Percentiles rank a stretch among this genome's conserved stretches.
phyloP scores from a whole-genome alignment of 1,140 invertebrate species.

The Teleogryllus occipitalis region DNA sequence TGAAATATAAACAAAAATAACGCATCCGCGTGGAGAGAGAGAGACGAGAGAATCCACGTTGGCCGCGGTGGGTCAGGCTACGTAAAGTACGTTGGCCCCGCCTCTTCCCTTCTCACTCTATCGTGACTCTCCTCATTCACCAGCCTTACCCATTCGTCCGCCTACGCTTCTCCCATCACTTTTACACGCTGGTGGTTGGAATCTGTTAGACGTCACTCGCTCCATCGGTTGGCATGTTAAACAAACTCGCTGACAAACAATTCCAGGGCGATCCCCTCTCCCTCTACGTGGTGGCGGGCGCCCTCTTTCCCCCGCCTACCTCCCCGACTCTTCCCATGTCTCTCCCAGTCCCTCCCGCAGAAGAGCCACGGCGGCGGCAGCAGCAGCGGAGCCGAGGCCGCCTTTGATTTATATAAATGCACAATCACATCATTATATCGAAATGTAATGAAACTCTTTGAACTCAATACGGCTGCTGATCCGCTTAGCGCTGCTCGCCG shows the following conservation, averaged over 20 bases:
- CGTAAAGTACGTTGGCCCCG: too few relatives aligned
- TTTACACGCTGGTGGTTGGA: too few relatives aligned
- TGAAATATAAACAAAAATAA: not conserved
- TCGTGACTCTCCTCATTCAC: too few relatives aligned
- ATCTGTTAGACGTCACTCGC: too few relatives aligned
- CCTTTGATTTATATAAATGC: conserved; percentile 1
- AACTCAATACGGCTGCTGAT: not conserved
- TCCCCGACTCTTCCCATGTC: not conserved
- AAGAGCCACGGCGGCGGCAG: not conserved
- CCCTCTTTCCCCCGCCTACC: not conserved
- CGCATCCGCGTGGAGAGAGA: not conserved
- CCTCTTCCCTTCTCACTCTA: too few relatives aligned
- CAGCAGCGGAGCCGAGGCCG: not conserved
- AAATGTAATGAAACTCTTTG: conserved; percentile 5
- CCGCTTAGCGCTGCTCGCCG: not conserved
- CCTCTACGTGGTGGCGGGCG: not conserved
- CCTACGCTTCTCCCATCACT: too few relatives aligned
- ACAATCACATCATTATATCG: conserved; percentile 5
- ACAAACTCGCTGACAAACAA: too few relatives aligned
- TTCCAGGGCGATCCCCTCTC: not conserved
- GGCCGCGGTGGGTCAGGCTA: too few relatives aligned
- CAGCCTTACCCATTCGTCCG: too few relatives aligned
- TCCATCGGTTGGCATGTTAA: too few relatives aligned
- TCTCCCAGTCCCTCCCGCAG: not conserved
- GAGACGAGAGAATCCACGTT: not conserved